phyloP scores from a whole-genome alignment of 37 sponge, comb jelly and placozoan genomes.

The Halisarca cf. caerulea region DNA sequence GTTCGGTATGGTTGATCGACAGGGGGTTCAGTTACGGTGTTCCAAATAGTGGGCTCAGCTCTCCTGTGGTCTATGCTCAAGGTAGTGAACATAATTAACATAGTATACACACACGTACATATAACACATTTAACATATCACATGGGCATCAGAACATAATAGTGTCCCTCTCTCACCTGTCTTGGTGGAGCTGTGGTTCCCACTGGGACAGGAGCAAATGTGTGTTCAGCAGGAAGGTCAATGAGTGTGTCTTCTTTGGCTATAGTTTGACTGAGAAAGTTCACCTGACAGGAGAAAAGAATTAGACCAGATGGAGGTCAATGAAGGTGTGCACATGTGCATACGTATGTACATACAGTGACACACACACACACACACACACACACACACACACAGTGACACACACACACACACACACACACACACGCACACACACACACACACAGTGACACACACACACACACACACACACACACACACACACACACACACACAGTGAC shows the following conservation, averaged over 20 bases:
- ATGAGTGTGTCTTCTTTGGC: background rate
- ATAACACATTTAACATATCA: background rate
- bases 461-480: background rate
- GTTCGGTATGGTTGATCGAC: no score
- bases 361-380: background rate
- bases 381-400: conserved; percentile 54
- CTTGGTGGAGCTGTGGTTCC: conserved; percentile 55
- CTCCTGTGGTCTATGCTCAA: no score
- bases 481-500: conserved; percentile 54
- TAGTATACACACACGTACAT: background rate
- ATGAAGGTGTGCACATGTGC: background rate
- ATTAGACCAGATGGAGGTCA: background rate
- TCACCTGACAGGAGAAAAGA: background rate
- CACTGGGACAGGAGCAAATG: conserved; percentile 62
- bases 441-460: no score
- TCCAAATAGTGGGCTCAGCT: no score
- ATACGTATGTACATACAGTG: background rate
- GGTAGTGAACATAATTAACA: no score
- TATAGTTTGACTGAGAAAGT: conserved; percentile 17
- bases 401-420: background rate
- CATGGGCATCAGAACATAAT: background rate
- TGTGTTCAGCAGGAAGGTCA: conserved; percentile 26
- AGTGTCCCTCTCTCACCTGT: conserved; percentile 57
- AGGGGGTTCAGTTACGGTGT: no score
- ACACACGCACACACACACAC: conserved; percentile 35